Evolutionary conservation across 2,888 invertebrate species (phyloP).

Genomic region (Trichogramma dendrolimi): DNA sequence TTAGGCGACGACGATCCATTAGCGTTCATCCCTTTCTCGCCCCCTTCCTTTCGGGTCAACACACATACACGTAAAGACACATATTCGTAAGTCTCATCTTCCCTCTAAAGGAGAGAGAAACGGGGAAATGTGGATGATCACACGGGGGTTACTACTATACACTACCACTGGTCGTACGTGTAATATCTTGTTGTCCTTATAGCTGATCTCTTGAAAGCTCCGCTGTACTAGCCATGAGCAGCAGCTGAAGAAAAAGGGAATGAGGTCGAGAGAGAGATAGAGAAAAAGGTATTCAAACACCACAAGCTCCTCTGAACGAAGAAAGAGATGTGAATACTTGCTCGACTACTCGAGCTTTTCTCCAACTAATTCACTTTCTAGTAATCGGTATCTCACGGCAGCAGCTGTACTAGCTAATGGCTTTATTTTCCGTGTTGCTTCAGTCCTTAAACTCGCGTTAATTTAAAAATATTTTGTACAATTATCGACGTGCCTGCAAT

Average conservation of each 20-base stretch:
- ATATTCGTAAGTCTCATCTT: too few relatives aligned
- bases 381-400: too few relatives aligned
- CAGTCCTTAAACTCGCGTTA: too few relatives aligned
- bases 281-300: slow-evolving; percentile 26
- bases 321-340: too few relatives aligned
- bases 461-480: too few relatives aligned
- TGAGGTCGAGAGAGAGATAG: too few relatives aligned
- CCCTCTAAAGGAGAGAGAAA: background rate
- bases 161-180: slow-evolving; percentile 29
- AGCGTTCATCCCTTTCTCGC: slow-evolving; percentile 20
- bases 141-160: slow-evolving; percentile 13
- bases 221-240: slow-evolving; percentile 31
- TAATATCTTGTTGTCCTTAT: slow-evolving; percentile 37
- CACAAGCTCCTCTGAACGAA: slow-evolving; percentile 8
- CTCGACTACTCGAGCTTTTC: too few relatives aligned
- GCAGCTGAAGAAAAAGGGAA: background rate
- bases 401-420: too few relatives aligned
- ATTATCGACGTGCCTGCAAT: too few relatives aligned
- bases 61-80: too few relatives aligned
- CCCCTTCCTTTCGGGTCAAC: background rate
- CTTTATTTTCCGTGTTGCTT: too few relatives aligned
- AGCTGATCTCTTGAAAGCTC: slow-evolving; percentile 37
- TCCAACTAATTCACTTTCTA: too few relatives aligned
- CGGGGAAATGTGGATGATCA: background rate
- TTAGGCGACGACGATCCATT: slow-evolving; percentile 31